These are phyloP conservation scores for Nesoenas mayeri DNA, from an alignment of 2,113 vertebrate genomes.

Conservation along the genomic window DNA sequence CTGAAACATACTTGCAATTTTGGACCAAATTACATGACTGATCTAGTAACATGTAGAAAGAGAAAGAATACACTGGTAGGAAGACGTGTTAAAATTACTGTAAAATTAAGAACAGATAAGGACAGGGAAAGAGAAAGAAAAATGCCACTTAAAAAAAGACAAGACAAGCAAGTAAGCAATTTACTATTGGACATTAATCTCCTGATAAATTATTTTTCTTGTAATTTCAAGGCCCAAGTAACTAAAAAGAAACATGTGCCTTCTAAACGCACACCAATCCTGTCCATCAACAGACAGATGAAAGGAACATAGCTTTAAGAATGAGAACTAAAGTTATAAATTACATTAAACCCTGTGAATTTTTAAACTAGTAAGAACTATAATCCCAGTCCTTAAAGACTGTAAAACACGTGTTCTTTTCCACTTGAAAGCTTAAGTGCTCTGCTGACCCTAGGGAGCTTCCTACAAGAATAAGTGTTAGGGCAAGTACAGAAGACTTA, in stretches of 20 bases:
- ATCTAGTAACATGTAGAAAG: neutral
- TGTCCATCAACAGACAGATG: neutral
- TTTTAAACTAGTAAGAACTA: constrained; percentile 40
- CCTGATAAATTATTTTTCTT: neutral
- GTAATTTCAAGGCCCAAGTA: neutral
- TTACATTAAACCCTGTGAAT: constrained; percentile 39
- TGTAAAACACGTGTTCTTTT: constrained; percentile 46
- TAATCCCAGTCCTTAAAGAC: constrained; percentile 34
- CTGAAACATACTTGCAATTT: neutral
- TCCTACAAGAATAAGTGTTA: neutral
- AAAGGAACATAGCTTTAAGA: neutral
- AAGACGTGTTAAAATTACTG: neutral
- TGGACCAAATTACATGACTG: neutral
- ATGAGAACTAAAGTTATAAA: neutral
- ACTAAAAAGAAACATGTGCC: neutral
- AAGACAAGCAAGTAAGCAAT: neutral
- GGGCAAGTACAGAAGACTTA: neutral
- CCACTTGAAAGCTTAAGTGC: constrained; percentile 44
- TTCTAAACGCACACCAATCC: neutral
- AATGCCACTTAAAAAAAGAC: neutral
- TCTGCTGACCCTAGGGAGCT: neutral
- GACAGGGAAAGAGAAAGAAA: neutral
- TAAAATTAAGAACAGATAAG: neutral
- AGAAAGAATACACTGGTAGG: neutral
- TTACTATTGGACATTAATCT: neutral